Conservation (phyloP, 1,140 invertebrate species). For the Drusus annulatus region DNA sequence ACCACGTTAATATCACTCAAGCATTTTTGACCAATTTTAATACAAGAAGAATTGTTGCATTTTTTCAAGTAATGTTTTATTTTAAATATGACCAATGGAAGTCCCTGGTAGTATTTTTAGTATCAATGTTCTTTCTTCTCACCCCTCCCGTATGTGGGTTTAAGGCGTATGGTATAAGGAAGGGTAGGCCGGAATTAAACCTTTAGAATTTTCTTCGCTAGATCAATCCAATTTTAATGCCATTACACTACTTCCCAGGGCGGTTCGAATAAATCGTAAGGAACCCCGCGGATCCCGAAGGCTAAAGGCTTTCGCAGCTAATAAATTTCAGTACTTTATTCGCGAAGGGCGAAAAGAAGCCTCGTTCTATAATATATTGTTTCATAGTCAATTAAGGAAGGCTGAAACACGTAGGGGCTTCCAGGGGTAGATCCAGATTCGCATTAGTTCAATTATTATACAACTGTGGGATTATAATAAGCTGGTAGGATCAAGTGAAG, state of each 20-base stretch:
- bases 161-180: not conserved
- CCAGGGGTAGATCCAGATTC: not conserved
- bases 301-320: constrained; percentile 41
- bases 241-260: constrained; percentile 32
- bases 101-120: no score
- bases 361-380: constrained; percentile 36
- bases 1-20: no score
- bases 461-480: no score
- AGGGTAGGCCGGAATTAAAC: constrained; percentile 13
- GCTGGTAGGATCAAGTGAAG: no score
- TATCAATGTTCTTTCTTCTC: no score
- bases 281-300: constrained; percentile 34
- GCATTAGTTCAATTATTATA: not conserved
- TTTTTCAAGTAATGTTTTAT: no score
- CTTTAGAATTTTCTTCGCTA: constrained; percentile 17
- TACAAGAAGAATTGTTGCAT: no score
- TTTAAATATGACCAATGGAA: no score
- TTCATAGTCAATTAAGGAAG: constrained; percentile 41
- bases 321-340: constrained; percentile 40
- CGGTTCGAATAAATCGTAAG: constrained; percentile 24
- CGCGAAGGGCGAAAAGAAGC: constrained; percentile 34
- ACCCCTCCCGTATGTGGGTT: no score
- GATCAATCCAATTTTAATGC: constrained; percentile 36
- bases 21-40: no score
- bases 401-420: constrained; percentile 18